Base-by-base conservation (phyloP, 2,113 vertebrate genomes). In the Psittacula cyanocephala region DNA sequence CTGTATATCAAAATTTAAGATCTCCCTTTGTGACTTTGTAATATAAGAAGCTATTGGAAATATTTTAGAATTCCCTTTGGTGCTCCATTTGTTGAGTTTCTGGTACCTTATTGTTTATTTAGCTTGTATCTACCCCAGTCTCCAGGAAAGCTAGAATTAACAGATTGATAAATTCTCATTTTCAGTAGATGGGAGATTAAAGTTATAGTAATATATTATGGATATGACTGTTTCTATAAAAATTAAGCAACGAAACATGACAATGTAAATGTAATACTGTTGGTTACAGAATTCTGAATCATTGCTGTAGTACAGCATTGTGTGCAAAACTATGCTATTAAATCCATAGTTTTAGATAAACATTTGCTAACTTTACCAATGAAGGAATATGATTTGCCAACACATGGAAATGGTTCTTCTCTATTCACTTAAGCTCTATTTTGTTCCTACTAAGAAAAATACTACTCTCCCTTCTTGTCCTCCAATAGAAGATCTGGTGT, bases 111-210 rank as follows among this genome's bases (percentile, higher is more conserved):
- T 22, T 77, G 80, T 60, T 91, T 74, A 81, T 86, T 83, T 86
- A 2, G 0, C 9, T 91, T 71, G 17, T 10, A 64, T 17, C 24
- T 63, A 72, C 11, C 27, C 29, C 50, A 25, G 63, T 49, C 64
- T 81, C 60, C 43, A 69, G 52, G 37, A 37, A 74, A 62, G 33
- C 46, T 24, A 17, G 50, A 87, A 76, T 25, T 22, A 90, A 62
- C 10, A 63, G 16, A 47, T 6, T 13, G 31, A 86, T 67, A 68
- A 74, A 79, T 57, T 93, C 55, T 62, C 20, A 4, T 93, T 87
- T 70, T 50, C 50, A 77, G 85, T 46, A 89, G 72, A 95, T 55
- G 72, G 91, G 14, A 79, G 67, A 89, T 94, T 76, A 89, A 95
- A 90, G 76, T 79, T 75, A 52, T 16, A 86, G 49, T 70, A 87